These are phyloP conservation scores for Corythoichthys haematopterus DNA, from an alignment of 2,113 vertebrate species.

Conservation along the genomic window DNA sequence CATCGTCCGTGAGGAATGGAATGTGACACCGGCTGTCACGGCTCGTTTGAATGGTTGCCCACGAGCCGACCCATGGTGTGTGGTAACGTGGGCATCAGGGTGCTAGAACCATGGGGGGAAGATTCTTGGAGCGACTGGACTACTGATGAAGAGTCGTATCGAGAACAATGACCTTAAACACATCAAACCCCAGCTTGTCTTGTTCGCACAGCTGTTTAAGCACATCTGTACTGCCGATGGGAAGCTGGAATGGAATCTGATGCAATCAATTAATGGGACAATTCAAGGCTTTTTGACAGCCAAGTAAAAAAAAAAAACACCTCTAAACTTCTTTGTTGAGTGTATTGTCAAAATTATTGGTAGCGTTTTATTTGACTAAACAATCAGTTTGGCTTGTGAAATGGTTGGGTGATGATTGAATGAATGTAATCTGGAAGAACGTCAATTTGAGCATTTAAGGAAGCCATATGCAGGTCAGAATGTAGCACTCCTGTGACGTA, in stretches of 20 bases:
- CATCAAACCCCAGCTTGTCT: neutral
- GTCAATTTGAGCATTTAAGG: neutral
- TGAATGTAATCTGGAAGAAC: neutral
- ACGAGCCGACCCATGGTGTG: constrained; percentile 21
- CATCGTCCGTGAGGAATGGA: constrained; percentile 55
- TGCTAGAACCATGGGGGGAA: constrained; percentile 9
- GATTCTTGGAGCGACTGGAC: neutral
- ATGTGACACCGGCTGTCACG: constrained; percentile 58
- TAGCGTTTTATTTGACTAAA: neutral
- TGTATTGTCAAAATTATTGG: no score
- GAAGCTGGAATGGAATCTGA: neutral
- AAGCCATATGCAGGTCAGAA: constrained; percentile 46
- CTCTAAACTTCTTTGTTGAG: neutral
- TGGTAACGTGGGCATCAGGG: constrained; percentile 13
- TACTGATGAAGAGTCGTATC: neutral
- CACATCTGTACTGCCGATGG: constrained; percentile 12
- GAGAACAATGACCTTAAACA: neutral
- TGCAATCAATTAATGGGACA: neutral
- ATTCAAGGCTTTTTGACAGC: neutral
- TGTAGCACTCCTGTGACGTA: constrained; percentile 31
- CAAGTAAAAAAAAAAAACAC: neutral
- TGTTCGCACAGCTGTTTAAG: constrained; percentile 16
- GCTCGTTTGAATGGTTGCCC: constrained; percentile 42
- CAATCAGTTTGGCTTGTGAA: neutral
- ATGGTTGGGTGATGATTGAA: no score